These are phyloP conservation scores for Mythimna ferrago DNA, from an alignment of 2,888 invertebrate species.

Conservation along the genomic window DNA sequence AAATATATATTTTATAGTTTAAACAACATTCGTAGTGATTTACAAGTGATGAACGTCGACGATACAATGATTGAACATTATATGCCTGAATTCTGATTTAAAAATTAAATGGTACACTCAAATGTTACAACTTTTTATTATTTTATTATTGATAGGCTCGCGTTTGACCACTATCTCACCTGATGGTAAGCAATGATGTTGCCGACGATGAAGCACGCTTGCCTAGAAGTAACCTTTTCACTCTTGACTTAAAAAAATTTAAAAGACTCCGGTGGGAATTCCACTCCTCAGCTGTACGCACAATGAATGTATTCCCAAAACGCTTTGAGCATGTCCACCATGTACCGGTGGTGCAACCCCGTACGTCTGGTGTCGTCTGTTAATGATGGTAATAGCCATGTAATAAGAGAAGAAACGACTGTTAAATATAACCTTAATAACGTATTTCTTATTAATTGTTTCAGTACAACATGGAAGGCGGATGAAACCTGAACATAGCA, in stretches of 20 bases:
- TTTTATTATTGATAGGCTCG: too few species aligned
- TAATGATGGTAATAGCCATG: neutral
- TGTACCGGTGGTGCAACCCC: too few species aligned
- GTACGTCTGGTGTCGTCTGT: too few species aligned
- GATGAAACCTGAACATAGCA: conserved; percentile 37
- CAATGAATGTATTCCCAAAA: too few species aligned
- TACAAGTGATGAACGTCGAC: neutral
- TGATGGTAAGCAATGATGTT: too few species aligned
- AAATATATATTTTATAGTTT: conserved; percentile 24
- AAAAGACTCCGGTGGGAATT: too few species aligned
- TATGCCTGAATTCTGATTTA: neutral
- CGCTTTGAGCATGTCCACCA: too few species aligned
- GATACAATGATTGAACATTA: conserved; percentile 13
- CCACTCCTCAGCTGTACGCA: too few species aligned
- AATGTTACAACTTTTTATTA: neutral
- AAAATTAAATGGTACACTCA: neutral
- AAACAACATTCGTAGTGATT: conserved; percentile 20
- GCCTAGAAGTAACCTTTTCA: too few species aligned
- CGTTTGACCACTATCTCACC: too few species aligned
- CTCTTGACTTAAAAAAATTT: too few species aligned
- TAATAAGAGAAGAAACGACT: neutral
- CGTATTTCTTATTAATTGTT: conserved; percentile 36
- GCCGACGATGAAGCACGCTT: too few species aligned
- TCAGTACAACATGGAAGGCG: conserved; percentile 56
- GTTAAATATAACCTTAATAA: neutral